Conservation (phyloP, 1,140 invertebrate species). For the Nylanderia fulva region DNA sequence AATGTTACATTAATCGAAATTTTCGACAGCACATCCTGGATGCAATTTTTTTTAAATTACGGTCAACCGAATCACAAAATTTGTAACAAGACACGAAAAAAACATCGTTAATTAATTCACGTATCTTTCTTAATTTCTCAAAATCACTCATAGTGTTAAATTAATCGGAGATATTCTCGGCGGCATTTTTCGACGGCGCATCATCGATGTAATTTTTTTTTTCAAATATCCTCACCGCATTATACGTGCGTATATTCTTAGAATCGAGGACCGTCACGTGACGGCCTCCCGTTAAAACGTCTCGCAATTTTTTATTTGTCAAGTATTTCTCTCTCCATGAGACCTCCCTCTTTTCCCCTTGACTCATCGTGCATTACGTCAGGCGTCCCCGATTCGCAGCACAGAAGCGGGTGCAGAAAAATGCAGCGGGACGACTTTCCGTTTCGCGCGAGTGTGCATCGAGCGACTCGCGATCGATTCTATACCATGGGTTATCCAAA, state of each 20-base stretch:
- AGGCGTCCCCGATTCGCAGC: conserved; percentile 56
- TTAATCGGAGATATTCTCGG: neutral
- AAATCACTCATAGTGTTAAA: neutral
- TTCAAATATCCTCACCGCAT: neutral
- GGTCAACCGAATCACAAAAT: no score
- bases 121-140: neutral
- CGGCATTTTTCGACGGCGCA: neutral
- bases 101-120: neutral
- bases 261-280: conserved; percentile 4
- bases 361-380: conserved; percentile 58
- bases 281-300: conserved; percentile 36
- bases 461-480: conserved; percentile 35
- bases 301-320: conserved; percentile 23
- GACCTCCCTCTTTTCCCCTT: conserved; percentile 50
- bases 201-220: neutral
- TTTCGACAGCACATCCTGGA: no score
- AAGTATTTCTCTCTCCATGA: neutral
- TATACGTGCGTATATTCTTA: conserved; percentile 52
- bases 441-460: conserved; percentile 16
- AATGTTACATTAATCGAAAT: no score
- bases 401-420: conserved; percentile 36
- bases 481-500: conserved; percentile 19
- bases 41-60: no score
- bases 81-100: no score
- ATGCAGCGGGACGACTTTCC: conserved; percentile 49